A percentile compares a stretch with the other conserved stretches of the same genome.
Conservation (phyloP, 1,140 invertebrate genomes). For the Phenacoccus solenopsis region DNA sequence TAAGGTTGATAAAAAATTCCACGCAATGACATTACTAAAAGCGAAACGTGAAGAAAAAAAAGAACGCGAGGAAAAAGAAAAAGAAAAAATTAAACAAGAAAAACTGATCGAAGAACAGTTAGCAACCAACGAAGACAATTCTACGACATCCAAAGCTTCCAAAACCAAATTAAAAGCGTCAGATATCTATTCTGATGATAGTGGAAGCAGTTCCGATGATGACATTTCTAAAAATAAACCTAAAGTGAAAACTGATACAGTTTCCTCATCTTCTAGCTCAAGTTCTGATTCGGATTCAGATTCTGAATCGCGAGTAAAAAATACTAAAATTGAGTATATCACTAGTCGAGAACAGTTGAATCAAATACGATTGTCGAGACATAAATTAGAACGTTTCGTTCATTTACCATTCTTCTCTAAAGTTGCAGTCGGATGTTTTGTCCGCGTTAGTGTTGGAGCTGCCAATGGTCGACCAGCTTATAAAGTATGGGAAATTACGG, state of each 20-base stretch:
- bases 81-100: conserved; percentile 40
- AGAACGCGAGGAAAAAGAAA: conserved; percentile 51
- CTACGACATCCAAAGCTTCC: conserved; percentile 32
- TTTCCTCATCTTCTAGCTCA: conserved; percentile 28
- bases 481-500: conserved; percentile 78
- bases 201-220: conserved; percentile 50
- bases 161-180: conserved; percentile 63
- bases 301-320: conserved; percentile 24
- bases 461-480: conserved; percentile 81
- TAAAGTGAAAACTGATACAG: conserved; percentile 25
- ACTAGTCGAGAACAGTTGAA: conserved; percentile 68
- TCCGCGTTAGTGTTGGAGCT: conserved; percentile 89
- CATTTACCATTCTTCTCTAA: conserved; percentile 90
- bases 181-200: conserved; percentile 67
- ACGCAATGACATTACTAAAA: conserved; percentile 81
- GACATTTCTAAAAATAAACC: conserved; percentile 32
- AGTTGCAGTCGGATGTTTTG: conserved; percentile 85
- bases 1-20: conserved; percentile 72
- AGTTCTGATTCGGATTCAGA: conserved; percentile 35
- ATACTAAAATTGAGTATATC: conserved; percentile 46
- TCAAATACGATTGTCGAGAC: conserved; percentile 75
- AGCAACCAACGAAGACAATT: conserved; percentile 40
- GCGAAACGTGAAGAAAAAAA: conserved; percentile 75
- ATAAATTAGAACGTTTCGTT: conserved; percentile 87
- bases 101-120: conserved; percentile 39